These are phyloP conservation scores for Orthosia incerta DNA, from an alignment of 2,888 invertebrate species.

Conservation along the genomic window DNA sequence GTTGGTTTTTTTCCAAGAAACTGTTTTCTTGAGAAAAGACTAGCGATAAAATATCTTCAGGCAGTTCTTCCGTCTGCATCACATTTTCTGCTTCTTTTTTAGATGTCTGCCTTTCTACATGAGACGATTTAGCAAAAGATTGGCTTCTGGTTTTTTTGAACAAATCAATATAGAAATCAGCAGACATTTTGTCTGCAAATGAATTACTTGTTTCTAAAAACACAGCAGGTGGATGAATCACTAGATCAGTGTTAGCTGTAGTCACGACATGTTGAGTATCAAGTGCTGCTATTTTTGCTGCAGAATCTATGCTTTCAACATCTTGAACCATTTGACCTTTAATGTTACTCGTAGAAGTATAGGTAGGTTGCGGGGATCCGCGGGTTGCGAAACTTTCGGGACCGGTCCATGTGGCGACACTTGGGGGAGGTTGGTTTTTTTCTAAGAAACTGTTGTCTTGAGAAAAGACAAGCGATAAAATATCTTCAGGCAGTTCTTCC, in stretches of 20 bases:
- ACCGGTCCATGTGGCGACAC: no score
- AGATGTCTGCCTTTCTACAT: neutral
- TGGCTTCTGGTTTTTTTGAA: slow-evolving; percentile 42
- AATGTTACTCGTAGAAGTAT: neutral
- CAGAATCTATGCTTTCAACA: slow-evolving; percentile 8
- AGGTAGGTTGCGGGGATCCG: no score
- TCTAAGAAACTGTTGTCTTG: no score
- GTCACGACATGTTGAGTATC: slow-evolving; percentile 16
- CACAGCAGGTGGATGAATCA: slow-evolving; percentile 19
- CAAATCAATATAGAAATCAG: slow-evolving; percentile 36
- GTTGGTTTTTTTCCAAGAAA: no score
- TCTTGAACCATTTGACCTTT: slow-evolving; percentile 1
- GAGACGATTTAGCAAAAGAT: neutral
- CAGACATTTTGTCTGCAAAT: slow-evolving; percentile 21
- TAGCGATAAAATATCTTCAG: no score
- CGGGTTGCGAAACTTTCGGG: no score
- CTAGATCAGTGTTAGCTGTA: slow-evolving; percentile 20
- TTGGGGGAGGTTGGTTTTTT: no score
- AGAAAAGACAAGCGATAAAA: no score
- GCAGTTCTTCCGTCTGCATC: no score
- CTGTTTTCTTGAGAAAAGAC: no score
- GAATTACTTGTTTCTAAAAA: slow-evolving; percentile 7
- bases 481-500: no score
- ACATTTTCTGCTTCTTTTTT: slow-evolving; percentile 17
- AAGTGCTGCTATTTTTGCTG: neutral